A percentile compares a stretch with the other conserved stretches of the same genome.
Conservation (phyloP, 2,113 vertebrate species). For the Prionailurus bengalensis region DNA sequence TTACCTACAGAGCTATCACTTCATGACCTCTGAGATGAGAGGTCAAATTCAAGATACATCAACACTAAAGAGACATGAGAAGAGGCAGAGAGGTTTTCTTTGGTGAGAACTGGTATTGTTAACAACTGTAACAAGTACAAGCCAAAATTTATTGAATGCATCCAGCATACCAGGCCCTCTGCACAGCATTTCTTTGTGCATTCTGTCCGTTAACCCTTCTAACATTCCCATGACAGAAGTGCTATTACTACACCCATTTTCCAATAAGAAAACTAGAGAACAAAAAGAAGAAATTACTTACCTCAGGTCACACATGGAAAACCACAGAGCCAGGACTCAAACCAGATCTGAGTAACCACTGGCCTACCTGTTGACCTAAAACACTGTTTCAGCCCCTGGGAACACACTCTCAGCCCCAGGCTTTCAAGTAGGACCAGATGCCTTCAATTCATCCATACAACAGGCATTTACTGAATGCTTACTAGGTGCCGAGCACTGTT, state of each 20-base stretch:
- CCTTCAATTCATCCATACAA: not conserved
- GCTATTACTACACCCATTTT: not conserved
- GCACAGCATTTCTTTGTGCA: not conserved
- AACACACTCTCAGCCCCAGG: not conserved
- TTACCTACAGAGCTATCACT: not conserved
- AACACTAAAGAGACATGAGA: not conserved
- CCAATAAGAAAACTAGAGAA: not conserved
- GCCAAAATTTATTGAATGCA: not conserved
- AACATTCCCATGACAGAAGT: not conserved
- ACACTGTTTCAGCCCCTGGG: too few relatives aligned
- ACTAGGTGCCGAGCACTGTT: fast-evolving
- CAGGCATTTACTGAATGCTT: fast-evolving
- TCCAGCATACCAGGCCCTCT: fast-evolving
- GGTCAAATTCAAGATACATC: conserved; percentile 11
- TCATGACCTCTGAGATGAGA: not conserved
- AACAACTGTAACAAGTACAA: not conserved
- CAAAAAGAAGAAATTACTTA: not conserved
- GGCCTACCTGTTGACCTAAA: not conserved
- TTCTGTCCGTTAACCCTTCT: not conserved
- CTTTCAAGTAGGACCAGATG: not conserved
- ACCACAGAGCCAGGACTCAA: not conserved
- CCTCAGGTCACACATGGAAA: not conserved
- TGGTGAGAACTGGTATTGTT: not conserved
- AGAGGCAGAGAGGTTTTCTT: not conserved
- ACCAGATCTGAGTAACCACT: not conserved